These are phyloP conservation scores for Corynorhinus townsendii DNA, from an alignment of 2,113 vertebrate genomes.

Conservation along the genomic window DNA sequence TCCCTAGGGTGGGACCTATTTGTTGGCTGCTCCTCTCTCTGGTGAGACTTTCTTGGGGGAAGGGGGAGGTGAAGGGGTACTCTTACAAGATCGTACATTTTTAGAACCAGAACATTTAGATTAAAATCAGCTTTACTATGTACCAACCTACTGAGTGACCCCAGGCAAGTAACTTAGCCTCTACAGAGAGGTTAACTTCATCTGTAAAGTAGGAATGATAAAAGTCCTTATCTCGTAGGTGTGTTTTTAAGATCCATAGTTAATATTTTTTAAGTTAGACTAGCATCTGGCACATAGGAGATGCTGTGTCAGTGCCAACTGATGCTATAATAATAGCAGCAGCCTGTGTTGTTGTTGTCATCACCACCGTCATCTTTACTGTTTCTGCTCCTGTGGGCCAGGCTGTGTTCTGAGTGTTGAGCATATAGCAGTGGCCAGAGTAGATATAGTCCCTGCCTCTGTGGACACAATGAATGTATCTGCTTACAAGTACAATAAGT, in stretches of 20 bases:
- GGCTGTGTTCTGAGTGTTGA: background rate
- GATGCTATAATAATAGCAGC: background rate
- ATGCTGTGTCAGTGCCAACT: background rate
- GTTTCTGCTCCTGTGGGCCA: background rate
- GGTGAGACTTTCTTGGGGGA: background rate
- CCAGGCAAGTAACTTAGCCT: background rate
- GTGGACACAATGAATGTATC: background rate
- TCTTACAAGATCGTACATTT: background rate
- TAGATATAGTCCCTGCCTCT: background rate
- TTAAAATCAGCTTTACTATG: background rate
- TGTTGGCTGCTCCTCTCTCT: background rate
- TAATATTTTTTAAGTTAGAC: background rate
- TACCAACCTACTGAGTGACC: background rate
- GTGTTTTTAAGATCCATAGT: background rate
- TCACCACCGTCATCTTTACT: background rate
- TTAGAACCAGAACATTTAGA: background rate
- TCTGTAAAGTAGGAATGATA: background rate
- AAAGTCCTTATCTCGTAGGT: background rate
- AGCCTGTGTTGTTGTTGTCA: background rate
- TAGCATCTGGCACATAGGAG: background rate
- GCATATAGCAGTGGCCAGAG: background rate
- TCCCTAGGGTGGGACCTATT: background rate
- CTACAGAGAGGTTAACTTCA: background rate
- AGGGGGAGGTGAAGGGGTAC: rapidly evolving
- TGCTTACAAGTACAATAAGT: background rate